Evolutionary conservation across 2,888 invertebrate species (phyloP), one percentile per base, ranked within the genome.

Genomic region (Chaetogeoica ovagalla): DNA sequence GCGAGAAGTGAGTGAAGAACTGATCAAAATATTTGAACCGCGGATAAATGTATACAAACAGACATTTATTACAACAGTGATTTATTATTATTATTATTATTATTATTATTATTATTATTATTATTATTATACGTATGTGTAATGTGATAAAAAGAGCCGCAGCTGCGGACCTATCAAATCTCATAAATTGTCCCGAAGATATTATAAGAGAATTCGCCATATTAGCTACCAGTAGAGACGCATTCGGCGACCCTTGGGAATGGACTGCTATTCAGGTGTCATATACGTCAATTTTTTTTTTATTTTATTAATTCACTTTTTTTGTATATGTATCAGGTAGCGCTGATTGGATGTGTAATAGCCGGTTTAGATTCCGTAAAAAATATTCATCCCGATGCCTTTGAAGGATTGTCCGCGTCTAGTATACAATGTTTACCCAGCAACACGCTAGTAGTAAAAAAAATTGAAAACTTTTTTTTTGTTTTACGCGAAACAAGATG

Each of bases 181-280:
- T 85, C 15, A 62, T 79, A 19, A 82, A 84, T 48, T 85, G 85
- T 65, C 83, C 83, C 13, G 70, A 66, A 66, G 84, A 84, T 17
- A 82, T 83, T 5, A 43, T 84, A 11, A 75, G 60, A 60, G 83
- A 82, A 39, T 79, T 85, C 9, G 85, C 84, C 0, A 81, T 52
- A 21, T 68, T 85, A 9, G 85, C 85, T 9, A 81, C 70, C 6
- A 82, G 82, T 57, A 81, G 82, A 21, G 65, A 81, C 23, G 84
- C 83, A 5, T 85, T 85, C 81, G 84, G 84, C 65, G 70, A 83
- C 52, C 84, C 84, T 15, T 82, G 81, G 19, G 81, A 74, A 30
- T 85, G 85, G 85, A 84, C 84, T 19, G 83, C 84, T 37, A 83
- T 82, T 23, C 84, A 85, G 81, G 84, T 84, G 71, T 81, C 19